Percentiles rank a stretch among this genome's conserved stretches.
Evolutionary conservation across 1,140 invertebrate genomes (phyloP).

Genomic region (Harlomillsia oculata): DNA sequence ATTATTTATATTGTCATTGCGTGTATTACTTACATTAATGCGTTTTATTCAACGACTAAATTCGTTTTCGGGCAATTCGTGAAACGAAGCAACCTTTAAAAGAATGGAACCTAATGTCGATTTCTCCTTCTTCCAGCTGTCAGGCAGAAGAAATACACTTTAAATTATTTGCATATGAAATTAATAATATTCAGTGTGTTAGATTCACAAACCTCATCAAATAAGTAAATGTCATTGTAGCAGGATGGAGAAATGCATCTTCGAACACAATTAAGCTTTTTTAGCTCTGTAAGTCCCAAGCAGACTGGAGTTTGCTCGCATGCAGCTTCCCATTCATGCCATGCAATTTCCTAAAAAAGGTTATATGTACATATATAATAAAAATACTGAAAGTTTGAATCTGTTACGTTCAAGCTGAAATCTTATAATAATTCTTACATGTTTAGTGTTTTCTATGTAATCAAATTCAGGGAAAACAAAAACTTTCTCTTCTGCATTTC

Average conservation of each 20-base stretch:
- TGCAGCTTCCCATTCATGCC: slow-evolving; percentile 31
- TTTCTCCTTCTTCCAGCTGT: slow-evolving; percentile 38
- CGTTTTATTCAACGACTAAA: slow-evolving; percentile 13
- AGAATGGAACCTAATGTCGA: slow-evolving; percentile 35
- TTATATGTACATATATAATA: not conserved
- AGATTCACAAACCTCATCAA: slow-evolving; percentile 33
- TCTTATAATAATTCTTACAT: slow-evolving; percentile 22
- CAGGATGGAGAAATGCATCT: slow-evolving; percentile 35
- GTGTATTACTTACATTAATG: no score
- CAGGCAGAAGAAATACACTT: not conserved
- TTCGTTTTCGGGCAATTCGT: slow-evolving; percentile 26
- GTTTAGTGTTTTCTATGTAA: slow-evolving; percentile 31
- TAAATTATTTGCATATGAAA: not conserved
- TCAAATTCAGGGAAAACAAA: slow-evolving; percentile 35
- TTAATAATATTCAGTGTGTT: slow-evolving; percentile 8
- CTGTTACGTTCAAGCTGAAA: not conserved
- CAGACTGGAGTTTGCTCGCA: slow-evolving; percentile 33
- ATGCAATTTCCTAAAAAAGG: slow-evolving; percentile 32
- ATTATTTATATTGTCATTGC: no score
- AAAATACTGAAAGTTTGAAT: not conserved
- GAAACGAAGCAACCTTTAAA: slow-evolving; percentile 36
- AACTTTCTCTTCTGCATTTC: slow-evolving; percentile 16
- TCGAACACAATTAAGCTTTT: slow-evolving; percentile 33
- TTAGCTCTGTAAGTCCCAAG: slow-evolving; percentile 22
- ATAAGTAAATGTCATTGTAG: slow-evolving; percentile 34